Evolutionary conservation across 2,113 vertebrate species (phyloP).

Genomic region (Podocnemis expansa): DNA sequence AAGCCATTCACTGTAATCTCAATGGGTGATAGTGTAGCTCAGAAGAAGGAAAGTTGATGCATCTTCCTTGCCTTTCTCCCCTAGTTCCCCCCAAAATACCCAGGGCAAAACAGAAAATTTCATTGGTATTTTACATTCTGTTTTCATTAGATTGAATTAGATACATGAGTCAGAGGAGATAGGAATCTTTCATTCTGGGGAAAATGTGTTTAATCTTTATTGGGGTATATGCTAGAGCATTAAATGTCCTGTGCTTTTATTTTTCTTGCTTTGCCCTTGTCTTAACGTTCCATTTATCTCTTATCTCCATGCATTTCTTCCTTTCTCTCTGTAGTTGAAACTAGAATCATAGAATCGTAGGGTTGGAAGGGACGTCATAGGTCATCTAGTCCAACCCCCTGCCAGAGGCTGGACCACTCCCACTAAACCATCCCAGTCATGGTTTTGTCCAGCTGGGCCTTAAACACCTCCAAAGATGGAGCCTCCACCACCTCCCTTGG

Average conservation of each 20-base stretch:
- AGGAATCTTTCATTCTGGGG: not conserved
- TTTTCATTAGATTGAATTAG: not conserved
- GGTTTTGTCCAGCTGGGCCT: no score
- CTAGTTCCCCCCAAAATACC: not conserved
- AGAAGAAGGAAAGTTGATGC: no score
- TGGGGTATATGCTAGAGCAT: not conserved
- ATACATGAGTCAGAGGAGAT: not conserved
- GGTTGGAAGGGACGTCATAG: no score
- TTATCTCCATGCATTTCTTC: not conserved
- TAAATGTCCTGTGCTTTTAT: not conserved
- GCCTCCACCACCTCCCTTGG: no score
- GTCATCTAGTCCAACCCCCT: no score
- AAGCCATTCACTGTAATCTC: no score
- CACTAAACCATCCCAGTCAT: no score
- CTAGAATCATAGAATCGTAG: no score
- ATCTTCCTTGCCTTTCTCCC: not conserved
- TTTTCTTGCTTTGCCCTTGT: not conserved
- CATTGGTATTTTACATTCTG: not conserved
- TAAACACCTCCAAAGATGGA: no score
- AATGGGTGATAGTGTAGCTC: no score
- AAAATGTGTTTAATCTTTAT: not conserved
- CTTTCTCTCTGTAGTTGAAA: conserved; percentile 15
- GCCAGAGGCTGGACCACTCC: no score
- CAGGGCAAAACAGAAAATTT: not conserved
- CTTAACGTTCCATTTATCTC: not conserved